Conservation (phyloP, 2,113 vertebrate genomes). For the Brienomyrus longianalis region DNA sequence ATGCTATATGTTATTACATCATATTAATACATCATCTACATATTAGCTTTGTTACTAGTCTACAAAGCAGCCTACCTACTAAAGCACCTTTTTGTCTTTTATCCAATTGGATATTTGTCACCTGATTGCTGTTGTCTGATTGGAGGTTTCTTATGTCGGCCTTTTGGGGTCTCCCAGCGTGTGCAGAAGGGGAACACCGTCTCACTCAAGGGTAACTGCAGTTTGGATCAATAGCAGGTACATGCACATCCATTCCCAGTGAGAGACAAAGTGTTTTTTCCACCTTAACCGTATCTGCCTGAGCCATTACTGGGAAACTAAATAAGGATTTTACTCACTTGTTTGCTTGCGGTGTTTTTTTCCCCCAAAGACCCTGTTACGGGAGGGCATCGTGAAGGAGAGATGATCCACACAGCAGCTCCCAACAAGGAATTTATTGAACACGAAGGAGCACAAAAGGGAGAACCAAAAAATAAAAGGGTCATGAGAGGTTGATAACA, state of each 20-base stretch:
- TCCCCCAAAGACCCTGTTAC: not conserved
- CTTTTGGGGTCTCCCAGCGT: not conserved
- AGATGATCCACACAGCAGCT: not conserved
- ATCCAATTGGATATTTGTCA: not conserved
- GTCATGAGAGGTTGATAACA: not conserved
- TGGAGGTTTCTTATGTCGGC: not conserved
- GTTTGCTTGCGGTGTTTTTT: not conserved
- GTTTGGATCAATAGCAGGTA: constrained; percentile 4
- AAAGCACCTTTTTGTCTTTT: not conserved
- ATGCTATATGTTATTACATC: not conserved
- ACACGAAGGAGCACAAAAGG: not conserved
- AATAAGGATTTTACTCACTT: constrained; percentile 2
- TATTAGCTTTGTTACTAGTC: not conserved
- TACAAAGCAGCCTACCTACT: not conserved
- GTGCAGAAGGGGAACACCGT: not conserved
- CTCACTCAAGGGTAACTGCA: not conserved
- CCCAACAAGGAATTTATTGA: not conserved
- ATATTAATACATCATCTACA: not conserved
- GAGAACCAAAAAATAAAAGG: too few relatives aligned
- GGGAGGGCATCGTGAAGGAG: not conserved
- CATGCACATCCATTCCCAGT: not conserved
- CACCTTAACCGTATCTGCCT: not conserved
- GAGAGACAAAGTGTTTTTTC: constrained; percentile 2
- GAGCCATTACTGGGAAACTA: not conserved
- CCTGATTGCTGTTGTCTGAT: not conserved